phyloP scores from a whole-genome alignment of 2,888 invertebrate genomes.

The Hypselothyrea guttata region DNA sequence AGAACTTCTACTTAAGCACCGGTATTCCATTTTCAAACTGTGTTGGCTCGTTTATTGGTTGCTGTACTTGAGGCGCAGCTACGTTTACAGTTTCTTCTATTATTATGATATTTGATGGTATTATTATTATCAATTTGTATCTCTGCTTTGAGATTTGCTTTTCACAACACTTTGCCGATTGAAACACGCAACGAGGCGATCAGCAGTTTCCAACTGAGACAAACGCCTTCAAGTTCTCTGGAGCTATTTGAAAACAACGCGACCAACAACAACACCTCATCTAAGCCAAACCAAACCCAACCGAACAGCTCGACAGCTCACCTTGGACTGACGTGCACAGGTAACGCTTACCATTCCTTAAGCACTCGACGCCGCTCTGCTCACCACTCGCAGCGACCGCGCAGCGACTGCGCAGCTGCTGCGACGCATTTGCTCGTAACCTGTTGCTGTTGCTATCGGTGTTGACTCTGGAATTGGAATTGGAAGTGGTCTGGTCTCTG shows the following conservation, averaged over 20 bases:
- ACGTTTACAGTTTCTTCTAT: slow-evolving; percentile 3
- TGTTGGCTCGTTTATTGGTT: slow-evolving; percentile 46
- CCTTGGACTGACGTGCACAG: slow-evolving; percentile 80
- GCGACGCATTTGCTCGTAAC: slow-evolving; percentile 56
- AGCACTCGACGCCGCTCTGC: slow-evolving; percentile 68
- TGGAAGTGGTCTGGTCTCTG: slow-evolving; percentile 33
- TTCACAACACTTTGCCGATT: slow-evolving; percentile 37
- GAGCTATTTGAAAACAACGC: slow-evolving; percentile 35
- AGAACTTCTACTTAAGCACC: slow-evolving; percentile 82
- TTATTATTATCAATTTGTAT: slow-evolving; percentile 12
- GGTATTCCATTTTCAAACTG: slow-evolving; percentile 81
- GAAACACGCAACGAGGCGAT: slow-evolving; percentile 38
- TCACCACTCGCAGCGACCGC: slow-evolving; percentile 17
- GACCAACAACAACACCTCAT: slow-evolving; percentile 19
- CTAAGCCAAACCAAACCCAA: slow-evolving; percentile 36
- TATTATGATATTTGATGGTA: slow-evolving; percentile 23
- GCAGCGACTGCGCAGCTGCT: slow-evolving; percentile 43
- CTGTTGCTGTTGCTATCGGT: slow-evolving; percentile 47
- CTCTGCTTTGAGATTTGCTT: slow-evolving; percentile 36
- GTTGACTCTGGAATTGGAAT: slow-evolving; percentile 45
- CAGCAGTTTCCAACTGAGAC: slow-evolving; percentile 43
- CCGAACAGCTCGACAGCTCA: slow-evolving; percentile 81
- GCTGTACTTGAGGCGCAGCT: slow-evolving; percentile 49
- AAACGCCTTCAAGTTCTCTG: slow-evolving; percentile 24
- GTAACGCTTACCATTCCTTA: slow-evolving; percentile 81